These are phyloP conservation scores for Dromius quadrimaculatus DNA, from an alignment of 2,888 invertebrate genomes.

Conservation along the genomic window DNA sequence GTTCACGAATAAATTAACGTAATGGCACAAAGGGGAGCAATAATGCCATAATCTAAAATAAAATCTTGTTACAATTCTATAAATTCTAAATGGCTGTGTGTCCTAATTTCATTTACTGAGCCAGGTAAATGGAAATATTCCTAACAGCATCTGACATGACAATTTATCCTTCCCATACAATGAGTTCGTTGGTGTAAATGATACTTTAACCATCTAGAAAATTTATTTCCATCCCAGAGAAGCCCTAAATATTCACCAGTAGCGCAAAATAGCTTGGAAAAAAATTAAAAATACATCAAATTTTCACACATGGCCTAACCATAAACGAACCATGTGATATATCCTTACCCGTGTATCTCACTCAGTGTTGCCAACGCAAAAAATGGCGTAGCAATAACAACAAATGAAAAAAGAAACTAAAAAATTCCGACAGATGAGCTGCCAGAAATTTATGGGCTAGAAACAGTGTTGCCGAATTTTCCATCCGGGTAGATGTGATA, in stretches of 20 bases:
- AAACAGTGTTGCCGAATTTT: constrained; percentile 17
- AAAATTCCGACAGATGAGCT: constrained; percentile 42
- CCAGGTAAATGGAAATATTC: not conserved
- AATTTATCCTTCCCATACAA: constrained; percentile 16
- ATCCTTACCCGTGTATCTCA: constrained; percentile 21
- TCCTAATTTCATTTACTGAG: not conserved
- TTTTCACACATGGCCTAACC: constrained; percentile 42
- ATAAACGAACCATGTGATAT: constrained; percentile 49
- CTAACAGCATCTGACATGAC: constrained; percentile 2
- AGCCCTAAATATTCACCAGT: constrained; percentile 31
- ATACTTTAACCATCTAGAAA: constrained; percentile 43
- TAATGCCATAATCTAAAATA: not conserved
- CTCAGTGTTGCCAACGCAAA: constrained; percentile 38
- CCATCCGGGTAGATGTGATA: constrained; percentile 1
- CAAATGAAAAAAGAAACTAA: constrained; percentile 40
- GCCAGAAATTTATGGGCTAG: constrained; percentile 42
- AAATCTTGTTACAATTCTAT: not conserved
- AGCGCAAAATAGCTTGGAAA: constrained; percentile 35
- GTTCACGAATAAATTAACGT: too few species aligned
- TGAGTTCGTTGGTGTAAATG: constrained; percentile 8
- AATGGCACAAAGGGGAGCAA: not conserved
- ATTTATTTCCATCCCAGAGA: constrained; percentile 38
- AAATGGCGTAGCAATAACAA: constrained; percentile 32
- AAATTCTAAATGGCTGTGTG: not conserved
- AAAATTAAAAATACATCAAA: constrained; percentile 49